Conservation (phyloP, 2,888 invertebrate species). For the Ceriagrion tenellum region DNA sequence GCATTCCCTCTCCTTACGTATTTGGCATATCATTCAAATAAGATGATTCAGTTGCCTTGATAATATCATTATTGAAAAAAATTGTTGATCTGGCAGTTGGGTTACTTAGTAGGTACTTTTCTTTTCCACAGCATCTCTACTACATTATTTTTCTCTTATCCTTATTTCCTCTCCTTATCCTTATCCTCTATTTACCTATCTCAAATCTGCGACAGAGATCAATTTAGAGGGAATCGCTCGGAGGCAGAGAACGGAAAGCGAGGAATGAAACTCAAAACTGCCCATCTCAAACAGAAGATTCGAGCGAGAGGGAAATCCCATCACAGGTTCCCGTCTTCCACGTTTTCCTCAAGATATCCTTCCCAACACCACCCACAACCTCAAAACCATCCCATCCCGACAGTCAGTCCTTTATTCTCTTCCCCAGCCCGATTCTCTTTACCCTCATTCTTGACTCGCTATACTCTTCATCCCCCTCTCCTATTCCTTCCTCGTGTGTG, state of each 20-base stretch:
- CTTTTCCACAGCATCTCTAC: not conserved
- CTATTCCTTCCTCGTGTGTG: no score
- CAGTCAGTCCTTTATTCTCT: not conserved
- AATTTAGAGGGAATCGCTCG: not conserved
- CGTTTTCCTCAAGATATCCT: not conserved
- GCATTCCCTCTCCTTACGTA: no score
- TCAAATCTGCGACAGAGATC: not conserved
- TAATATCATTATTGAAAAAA: no score
- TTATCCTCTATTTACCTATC: no score
- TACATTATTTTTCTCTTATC: no score
- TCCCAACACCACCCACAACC: not conserved
- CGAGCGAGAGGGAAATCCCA: not conserved
- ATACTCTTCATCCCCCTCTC: not conserved
- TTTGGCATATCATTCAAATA: no score
- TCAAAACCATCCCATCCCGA: not conserved
- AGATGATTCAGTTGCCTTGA: no score
- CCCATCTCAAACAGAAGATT: not conserved
- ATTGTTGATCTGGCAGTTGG: no score
- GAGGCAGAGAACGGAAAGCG: conserved; percentile 25
- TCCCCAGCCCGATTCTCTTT: not conserved
- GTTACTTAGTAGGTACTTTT: not conserved
- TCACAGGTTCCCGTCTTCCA: not conserved
- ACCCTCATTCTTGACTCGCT: not conserved
- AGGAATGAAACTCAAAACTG: conserved; percentile 5
- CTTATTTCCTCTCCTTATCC: no score